Conservation (phyloP, 2,888 invertebrate species). For the Acanthococcus lagerstroemiae region DNA sequence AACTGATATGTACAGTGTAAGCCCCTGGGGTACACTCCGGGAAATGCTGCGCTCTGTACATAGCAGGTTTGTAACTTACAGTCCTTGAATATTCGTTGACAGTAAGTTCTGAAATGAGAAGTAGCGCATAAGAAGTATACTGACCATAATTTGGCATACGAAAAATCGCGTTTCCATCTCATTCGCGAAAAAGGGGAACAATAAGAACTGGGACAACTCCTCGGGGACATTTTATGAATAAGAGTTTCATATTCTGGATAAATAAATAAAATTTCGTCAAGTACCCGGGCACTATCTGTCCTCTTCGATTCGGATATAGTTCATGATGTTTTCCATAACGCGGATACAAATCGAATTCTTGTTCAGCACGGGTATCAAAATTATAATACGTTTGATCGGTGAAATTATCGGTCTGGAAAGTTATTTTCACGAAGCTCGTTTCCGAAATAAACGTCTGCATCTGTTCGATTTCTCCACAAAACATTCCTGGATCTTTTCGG, state of each 20-base stretch:
- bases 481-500: conserved; percentile 77
- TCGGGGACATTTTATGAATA: too few relatives aligned
- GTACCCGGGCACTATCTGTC: conserved; percentile 75
- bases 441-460: conserved; percentile 91
- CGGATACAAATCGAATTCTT: conserved; percentile 79
- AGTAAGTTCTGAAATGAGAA: conserved; percentile 58
- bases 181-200: too few relatives aligned
- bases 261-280: background rate
- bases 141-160: background rate
- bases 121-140: background rate
- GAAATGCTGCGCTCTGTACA: conserved; percentile 86
- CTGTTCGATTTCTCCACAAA: conserved; percentile 88
- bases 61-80: conserved; percentile 85
- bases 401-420: conserved; percentile 86
- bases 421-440: conserved; percentile 81
- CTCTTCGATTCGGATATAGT: conserved; percentile 78
- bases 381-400: conserved; percentile 84
- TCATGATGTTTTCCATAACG: conserved; percentile 91
- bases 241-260: background rate
- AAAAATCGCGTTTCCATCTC: background rate
- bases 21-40: conserved; percentile 82
- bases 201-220: too few relatives aligned
- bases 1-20: conserved; percentile 83
- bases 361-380: conserved; percentile 78
- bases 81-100: conserved; percentile 77